phyloP scores from a whole-genome alignment of 2,797 vertebrate species.

The Rhinichthys osculus region DNA sequence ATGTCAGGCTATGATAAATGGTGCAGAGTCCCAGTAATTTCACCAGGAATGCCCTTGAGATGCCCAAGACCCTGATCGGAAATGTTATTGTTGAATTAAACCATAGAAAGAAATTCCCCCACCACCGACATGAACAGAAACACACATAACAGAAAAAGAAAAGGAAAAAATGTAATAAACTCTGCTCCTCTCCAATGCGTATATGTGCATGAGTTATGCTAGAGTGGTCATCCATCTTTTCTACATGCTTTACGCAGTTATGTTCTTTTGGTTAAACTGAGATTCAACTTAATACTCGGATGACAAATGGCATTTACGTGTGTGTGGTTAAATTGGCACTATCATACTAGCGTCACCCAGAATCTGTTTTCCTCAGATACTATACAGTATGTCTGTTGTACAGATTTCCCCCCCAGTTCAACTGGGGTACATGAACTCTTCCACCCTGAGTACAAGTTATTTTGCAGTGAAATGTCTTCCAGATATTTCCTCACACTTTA shows the following conservation, averaged over 20 bases:
- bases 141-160: constrained; percentile 63
- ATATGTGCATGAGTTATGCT: constrained; percentile 58
- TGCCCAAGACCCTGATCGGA: constrained; percentile 96
- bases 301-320: constrained; percentile 42
- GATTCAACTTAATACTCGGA: constrained; percentile 34
- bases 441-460: constrained; percentile 15
- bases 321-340: constrained; percentile 17
- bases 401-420: constrained; percentile 27
- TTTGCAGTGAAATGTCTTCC: constrained; percentile 12
- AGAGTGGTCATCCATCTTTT: constrained; percentile 44
- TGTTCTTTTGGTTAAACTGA: constrained; percentile 28
- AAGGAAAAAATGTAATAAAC: constrained; percentile 55
- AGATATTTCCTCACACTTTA: constrained; percentile 39
- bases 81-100: constrained; percentile 99
- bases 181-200: constrained; percentile 57
- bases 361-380: constrained; percentile 8
- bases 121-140: constrained; percentile 74
- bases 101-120: constrained; percentile 88
- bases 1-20: constrained; percentile 99
- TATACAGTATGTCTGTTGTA: constrained; percentile 26
- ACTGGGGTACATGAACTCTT: constrained; percentile 33
- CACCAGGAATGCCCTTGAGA: constrained; percentile 99
- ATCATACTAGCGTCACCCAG: background rate
- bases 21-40: constrained; percentile 99
- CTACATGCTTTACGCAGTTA: background rate